A percentile compares a stretch with the other conserved stretches of the same genome.
phyloP scores from a whole-genome alignment of 1,140 invertebrate species.

The Diachasma alloeum region DNA sequence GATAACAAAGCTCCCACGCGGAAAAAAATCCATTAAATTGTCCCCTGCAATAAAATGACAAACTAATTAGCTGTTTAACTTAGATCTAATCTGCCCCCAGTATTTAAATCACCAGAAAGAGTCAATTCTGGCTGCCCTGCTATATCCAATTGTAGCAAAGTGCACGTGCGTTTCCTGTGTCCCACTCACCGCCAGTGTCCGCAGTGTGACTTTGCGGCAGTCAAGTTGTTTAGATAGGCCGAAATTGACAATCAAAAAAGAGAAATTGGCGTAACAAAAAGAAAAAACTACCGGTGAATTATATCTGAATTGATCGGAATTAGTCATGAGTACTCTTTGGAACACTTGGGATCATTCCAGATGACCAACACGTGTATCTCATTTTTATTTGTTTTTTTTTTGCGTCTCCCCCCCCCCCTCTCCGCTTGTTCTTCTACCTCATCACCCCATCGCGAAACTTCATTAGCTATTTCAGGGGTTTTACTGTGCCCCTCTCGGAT shows the following conservation, averaged over 20 bases:
- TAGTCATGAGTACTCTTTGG: background rate
- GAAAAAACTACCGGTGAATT: background rate
- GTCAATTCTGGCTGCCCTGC: background rate
- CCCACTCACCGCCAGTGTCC: background rate
- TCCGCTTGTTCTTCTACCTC: too few species aligned
- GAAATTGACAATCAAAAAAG: background rate
- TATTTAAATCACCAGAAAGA: too few species aligned
- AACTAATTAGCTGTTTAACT: too few species aligned
- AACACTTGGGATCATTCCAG: background rate
- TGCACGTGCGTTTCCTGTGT: background rate
- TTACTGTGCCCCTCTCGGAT: too few species aligned
- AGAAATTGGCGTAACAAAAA: background rate
- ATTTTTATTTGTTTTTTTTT: too few species aligned
- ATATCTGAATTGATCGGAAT: background rate
- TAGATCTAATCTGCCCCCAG: too few species aligned
- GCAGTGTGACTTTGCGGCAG: background rate
- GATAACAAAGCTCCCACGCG: too few species aligned
- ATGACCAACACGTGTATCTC: background rate
- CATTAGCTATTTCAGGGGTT: too few species aligned
- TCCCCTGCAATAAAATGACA: too few species aligned
- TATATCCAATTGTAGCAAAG: background rate
- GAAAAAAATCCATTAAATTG: too few species aligned
- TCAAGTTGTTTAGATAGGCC: background rate
- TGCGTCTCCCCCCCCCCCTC: too few species aligned
- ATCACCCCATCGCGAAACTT: too few species aligned